These are phyloP conservation scores for Acanthoscelides obtectus DNA, from an alignment of 2,888 invertebrate species.

Conservation along the genomic window DNA sequence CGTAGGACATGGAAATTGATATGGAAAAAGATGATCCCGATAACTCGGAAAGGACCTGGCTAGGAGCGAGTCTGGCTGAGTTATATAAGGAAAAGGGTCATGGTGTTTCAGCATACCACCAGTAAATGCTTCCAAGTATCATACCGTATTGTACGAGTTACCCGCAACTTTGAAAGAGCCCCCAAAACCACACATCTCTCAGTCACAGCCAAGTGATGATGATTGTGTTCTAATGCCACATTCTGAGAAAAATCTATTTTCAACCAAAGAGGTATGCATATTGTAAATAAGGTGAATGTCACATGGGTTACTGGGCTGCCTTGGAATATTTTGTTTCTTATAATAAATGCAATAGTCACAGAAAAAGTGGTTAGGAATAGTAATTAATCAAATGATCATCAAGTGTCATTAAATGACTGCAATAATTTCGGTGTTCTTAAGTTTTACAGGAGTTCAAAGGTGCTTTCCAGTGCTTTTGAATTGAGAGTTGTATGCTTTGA, in stretches of 20 bases:
- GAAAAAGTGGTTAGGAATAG: too few relatives aligned
- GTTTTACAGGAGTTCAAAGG: too few relatives aligned
- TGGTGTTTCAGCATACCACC: constrained; percentile 49
- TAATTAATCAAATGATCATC: too few relatives aligned
- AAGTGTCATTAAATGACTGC: too few relatives aligned
- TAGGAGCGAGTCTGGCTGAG: constrained; percentile 48
- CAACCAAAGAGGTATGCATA: constrained; percentile 54
- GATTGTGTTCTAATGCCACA: constrained; percentile 83
- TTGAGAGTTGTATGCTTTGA: too few relatives aligned
- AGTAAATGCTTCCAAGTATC: constrained; percentile 58
- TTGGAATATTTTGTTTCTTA: too few relatives aligned
- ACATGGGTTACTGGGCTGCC: too few relatives aligned
- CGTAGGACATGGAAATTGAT: neutral
- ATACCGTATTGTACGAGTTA: constrained; percentile 65
- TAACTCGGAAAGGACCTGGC: constrained; percentile 39
- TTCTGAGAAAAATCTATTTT: constrained; percentile 72
- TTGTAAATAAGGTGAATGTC: neutral
- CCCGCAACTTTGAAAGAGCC: constrained; percentile 50
- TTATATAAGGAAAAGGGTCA: constrained; percentile 46
- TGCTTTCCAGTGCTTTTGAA: too few relatives aligned
- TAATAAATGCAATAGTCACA: too few relatives aligned
- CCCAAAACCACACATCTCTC: constrained; percentile 59
- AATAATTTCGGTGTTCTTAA: too few relatives aligned
- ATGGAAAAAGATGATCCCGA: neutral
- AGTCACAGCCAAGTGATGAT: constrained; percentile 74